Evolutionary conservation across 2,888 invertebrate genomes (phyloP).

Genomic region (Spialia ferax): DNA sequence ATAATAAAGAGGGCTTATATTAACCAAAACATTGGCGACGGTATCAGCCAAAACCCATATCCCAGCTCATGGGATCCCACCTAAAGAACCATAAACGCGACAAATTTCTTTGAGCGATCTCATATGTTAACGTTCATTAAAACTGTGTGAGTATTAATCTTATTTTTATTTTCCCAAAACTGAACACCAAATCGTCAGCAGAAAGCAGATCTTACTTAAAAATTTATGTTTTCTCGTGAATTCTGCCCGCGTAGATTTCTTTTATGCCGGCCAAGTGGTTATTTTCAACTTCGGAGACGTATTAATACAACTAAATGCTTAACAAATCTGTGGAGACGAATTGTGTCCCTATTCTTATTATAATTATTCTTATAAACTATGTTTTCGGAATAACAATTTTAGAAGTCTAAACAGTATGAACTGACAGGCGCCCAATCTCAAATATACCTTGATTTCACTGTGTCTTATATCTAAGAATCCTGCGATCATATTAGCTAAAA

Average conservation of each 20-base stretch:
- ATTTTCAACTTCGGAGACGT: constrained; percentile 63
- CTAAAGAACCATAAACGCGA: constrained; percentile 71
- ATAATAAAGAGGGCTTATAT: constrained; percentile 69
- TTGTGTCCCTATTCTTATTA: neutral
- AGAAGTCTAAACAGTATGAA: too few relatives aligned
- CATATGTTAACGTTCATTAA: constrained; percentile 80
- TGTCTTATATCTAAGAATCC: too few relatives aligned
- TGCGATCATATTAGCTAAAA: too few relatives aligned
- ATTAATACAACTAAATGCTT: constrained; percentile 60
- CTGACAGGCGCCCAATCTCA: too few relatives aligned
- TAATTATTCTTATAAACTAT: too few relatives aligned
- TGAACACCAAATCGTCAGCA: constrained; percentile 58
- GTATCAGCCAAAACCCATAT: constrained; percentile 57
- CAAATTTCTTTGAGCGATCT: constrained; percentile 68
- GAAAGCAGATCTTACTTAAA: constrained; percentile 54
- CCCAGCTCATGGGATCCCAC: constrained; percentile 62
- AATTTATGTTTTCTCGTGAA: constrained; percentile 59
- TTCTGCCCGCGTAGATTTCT: constrained; percentile 61
- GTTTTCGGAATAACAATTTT: too few relatives aligned
- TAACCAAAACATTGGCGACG: constrained; percentile 68
- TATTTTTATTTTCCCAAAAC: constrained; percentile 63
- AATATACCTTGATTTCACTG: too few relatives aligned
- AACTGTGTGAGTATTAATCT: constrained; percentile 60
- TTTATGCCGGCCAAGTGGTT: constrained; percentile 58
- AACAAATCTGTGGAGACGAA: constrained; percentile 46